Base-by-base conservation (phyloP, 2,113 vertebrate species). In the Ictalurus punctatus region DNA sequence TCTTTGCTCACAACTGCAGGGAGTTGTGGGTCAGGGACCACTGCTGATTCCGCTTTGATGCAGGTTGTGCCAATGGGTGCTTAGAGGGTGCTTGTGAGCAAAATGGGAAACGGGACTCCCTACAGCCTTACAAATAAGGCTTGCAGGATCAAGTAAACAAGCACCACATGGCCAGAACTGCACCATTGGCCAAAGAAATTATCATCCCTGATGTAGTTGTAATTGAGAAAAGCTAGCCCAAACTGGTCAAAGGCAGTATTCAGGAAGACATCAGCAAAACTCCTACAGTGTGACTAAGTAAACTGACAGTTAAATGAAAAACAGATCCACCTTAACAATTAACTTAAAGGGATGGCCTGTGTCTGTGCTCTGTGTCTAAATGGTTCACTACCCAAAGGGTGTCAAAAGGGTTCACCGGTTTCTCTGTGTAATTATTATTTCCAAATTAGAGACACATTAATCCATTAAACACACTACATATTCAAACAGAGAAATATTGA, bases 301-400 rank as follows among this genome's bases (percentile, higher is more conserved):
- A 52, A 87, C 37, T 80, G 19, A 54, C 27, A 25, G 21, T 59
- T 34, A 37, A 21, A 58, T 82, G 19, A 59, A 82, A 59, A 0
- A 30, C 54, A 83, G 80, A 37, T 59, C n/a, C 21, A 87, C 61
- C 61, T 81, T 10, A 52, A 79, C 25, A 78, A 82, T 69, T 54
- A 67, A 81, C 13, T 52, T 81, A 30, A 74, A 48, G 37, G 3
- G 73, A 25, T 76, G 56, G 44, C 14, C 27, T 54, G n/a, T 25
- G 10, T 54, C n/a, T 56, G 44, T 14, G 13, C 61, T 54, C 30
- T 25, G 27, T 44, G 23, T 52, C 27, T 52, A 65, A 44, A 86
- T 8, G 1, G 54, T 40, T 76, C 25, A 59, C 85, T 40, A 27
- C 13, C 9, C 52, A 80, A 80, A 56, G 2, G 27, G 48, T 54